Percentiles rank a stretch among this genome's conserved stretches.
Conservation (phyloP, 1,140 invertebrate genomes). For the Portunus trituberculatus region DNA sequence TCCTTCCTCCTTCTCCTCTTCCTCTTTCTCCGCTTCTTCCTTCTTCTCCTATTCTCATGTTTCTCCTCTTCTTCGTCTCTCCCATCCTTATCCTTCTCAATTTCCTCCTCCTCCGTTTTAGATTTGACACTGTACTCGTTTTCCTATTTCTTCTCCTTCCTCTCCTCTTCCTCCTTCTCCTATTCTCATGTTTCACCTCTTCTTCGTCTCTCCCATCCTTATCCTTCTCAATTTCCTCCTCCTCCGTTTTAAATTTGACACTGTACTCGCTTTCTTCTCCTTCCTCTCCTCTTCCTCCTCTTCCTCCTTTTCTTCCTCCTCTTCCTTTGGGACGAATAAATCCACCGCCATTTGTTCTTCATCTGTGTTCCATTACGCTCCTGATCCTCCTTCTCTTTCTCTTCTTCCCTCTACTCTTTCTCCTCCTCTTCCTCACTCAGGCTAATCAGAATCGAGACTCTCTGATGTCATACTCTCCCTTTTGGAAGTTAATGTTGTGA, state of each 20-base stretch:
- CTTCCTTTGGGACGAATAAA: not conserved
- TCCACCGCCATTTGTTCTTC: too few species aligned
- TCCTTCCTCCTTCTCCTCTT: not conserved
- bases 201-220: not conserved
- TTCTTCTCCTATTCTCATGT: not conserved
- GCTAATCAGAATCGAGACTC: not conserved
- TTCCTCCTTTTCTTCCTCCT: conserved; percentile 28
- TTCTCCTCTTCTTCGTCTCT: not conserved
- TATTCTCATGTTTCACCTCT: not conserved
- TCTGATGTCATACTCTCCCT: not conserved
- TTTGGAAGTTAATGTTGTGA: not conserved
- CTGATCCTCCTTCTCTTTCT: too few species aligned
- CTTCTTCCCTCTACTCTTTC: too few species aligned
- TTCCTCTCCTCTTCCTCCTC: conserved; percentile 36
- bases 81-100: not conserved
- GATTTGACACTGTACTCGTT: not conserved
- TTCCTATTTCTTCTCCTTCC: not conserved
- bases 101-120: not conserved
- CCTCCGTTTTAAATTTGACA: not conserved
- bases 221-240: not conserved
- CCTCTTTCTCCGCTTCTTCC: too few species aligned
- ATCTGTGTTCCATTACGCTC: too few species aligned
- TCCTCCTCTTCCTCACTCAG: too few species aligned
- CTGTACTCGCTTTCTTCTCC: not conserved
- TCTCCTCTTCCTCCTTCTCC: not conserved